phyloP scores from a whole-genome alignment of 35 echinoderm and acorn worm species.

The Ophiothrix spiculata region DNA sequence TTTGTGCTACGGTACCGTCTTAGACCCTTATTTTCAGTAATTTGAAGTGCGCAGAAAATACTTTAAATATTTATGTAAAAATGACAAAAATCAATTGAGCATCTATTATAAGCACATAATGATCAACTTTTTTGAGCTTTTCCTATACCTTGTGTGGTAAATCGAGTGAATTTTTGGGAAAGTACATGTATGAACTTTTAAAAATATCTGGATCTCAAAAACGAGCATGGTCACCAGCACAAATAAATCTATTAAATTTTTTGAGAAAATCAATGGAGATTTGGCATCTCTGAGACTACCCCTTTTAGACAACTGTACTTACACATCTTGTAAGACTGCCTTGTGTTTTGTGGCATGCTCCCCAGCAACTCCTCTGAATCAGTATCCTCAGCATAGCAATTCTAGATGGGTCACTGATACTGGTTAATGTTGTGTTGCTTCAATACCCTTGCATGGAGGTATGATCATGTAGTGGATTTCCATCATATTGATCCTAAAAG shows the following conservation, averaged over 20 bases:
- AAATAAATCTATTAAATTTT: neutral
- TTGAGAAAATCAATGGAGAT: too few relatives aligned
- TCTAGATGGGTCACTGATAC: too few relatives aligned
- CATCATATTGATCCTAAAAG: too few relatives aligned
- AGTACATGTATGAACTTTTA: neutral
- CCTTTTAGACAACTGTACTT: neutral
- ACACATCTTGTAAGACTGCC: neutral
- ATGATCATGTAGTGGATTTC: too few relatives aligned
- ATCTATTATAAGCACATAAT: too few relatives aligned
- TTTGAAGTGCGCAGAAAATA: too few relatives aligned
- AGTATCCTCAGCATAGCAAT: neutral
- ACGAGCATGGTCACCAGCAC: neutral
- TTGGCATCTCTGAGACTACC: too few relatives aligned
- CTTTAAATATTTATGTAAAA: too few relatives aligned
- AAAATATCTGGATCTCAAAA: neutral
- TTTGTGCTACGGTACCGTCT: neutral
- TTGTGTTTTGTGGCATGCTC: neutral
- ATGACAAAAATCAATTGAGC: too few relatives aligned
- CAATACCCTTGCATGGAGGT: too few relatives aligned
- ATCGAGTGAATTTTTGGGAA: neutral
- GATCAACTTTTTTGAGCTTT: neutral
- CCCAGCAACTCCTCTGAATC: neutral
- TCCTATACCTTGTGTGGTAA: neutral
- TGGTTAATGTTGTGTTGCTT: too few relatives aligned
- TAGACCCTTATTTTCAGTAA: too few relatives aligned